A percentile compares a stretch with the other conserved stretches of the same genome.
Conservation (phyloP, 30 jellyfish, hydroid and myxozoan species). For the Morbakka virulenta region DNA sequence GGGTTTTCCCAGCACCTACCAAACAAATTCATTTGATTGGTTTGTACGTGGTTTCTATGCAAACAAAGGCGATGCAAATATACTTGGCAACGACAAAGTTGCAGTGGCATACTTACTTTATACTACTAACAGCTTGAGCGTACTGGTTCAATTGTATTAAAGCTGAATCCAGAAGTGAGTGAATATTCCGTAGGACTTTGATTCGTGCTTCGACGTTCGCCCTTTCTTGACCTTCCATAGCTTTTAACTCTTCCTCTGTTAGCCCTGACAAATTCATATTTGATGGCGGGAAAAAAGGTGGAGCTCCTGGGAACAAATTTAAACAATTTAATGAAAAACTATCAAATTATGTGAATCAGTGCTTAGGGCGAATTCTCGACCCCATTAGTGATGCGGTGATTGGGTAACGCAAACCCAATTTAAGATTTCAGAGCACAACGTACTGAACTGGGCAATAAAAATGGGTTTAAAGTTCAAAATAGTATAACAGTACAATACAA, state of each 20-base stretch:
- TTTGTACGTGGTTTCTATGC: too few relatives aligned
- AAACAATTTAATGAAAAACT: background rate
- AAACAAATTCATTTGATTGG: too few relatives aligned
- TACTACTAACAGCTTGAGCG: slow-evolving; percentile 63
- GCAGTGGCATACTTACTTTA: slow-evolving; percentile 48
- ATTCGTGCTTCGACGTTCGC: slow-evolving; percentile 94
- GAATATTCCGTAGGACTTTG: slow-evolving; percentile 87
- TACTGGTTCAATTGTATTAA: slow-evolving; percentile 93
- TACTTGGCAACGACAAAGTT: background rate
- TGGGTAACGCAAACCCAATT: too few relatives aligned
- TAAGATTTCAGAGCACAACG: too few relatives aligned
- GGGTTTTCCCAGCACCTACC: too few relatives aligned
- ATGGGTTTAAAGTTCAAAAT: too few relatives aligned
- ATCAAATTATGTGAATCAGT: background rate
- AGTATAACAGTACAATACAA: too few relatives aligned
- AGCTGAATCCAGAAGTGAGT: slow-evolving; percentile 86
- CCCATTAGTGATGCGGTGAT: too few relatives aligned
- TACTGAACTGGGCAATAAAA: too few relatives aligned
- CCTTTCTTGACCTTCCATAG: slow-evolving; percentile 99
- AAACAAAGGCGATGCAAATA: too few relatives aligned
- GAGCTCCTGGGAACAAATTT: slow-evolving; percentile 41
- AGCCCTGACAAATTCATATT: slow-evolving; percentile 38
- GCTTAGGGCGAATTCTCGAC: too few relatives aligned
- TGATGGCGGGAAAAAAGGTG: slow-evolving; percentile 63
- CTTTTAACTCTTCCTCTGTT: slow-evolving; percentile 73